phyloP scores from a whole-genome alignment of 2,888 invertebrate species.

The Eubasilissa splendida region DNA sequence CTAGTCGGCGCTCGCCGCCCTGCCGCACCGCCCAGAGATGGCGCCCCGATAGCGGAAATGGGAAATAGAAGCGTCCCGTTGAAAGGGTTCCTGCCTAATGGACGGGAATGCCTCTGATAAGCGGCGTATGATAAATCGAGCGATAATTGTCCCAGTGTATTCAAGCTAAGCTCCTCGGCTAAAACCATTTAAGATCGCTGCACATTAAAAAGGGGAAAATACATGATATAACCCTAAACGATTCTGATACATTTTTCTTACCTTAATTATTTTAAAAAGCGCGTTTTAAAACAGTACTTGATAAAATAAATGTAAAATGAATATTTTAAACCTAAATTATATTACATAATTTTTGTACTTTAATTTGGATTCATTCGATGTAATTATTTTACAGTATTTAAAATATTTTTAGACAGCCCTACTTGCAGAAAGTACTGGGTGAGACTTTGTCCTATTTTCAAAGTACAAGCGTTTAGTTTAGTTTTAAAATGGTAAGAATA shows the following conservation, averaged over 20 bases:
- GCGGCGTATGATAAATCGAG: conserved; percentile 69
- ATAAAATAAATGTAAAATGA: no score
- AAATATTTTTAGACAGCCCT: no score
- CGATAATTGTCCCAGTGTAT: conserved; percentile 57
- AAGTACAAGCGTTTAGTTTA: no score
- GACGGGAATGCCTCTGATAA: conserved; percentile 72
- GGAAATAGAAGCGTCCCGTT: conserved; percentile 48
- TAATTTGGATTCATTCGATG: no score
- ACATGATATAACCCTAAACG: neutral
- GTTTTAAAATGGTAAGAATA: no score
- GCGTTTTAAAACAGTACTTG: no score
- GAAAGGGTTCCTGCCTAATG: conserved; percentile 74
- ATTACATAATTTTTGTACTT: no score
- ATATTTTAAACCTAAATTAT: no score
- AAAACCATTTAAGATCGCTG: neutral
- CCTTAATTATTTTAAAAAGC: no score
- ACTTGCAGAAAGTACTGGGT: no score
- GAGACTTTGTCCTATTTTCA: no score
- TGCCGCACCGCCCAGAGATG: conserved; percentile 51
- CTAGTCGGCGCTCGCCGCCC: conserved; percentile 30
- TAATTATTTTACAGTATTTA: no score
- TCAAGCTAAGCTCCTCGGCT: conserved; percentile 7
- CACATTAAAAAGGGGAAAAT: neutral
- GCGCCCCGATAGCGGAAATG: conserved; percentile 48
- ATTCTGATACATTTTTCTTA: neutral